A percentile compares a stretch with the other conserved stretches of the same genome.
Evolutionary conservation across 2,113 vertebrate species (phyloP).

Genomic region (Carlito syrichta): DNA sequence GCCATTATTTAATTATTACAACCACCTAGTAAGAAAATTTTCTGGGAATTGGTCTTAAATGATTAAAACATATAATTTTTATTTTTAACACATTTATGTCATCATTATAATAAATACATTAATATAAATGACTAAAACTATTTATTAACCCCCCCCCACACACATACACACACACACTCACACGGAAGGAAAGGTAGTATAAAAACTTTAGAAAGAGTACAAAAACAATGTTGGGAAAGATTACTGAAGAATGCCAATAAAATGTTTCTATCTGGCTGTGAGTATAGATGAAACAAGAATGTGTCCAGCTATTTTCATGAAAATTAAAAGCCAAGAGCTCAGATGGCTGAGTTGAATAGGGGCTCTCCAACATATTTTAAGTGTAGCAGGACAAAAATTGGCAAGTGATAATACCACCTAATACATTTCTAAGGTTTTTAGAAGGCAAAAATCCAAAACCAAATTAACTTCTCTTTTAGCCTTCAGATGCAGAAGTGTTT

Average conservation of each 20-base stretch:
- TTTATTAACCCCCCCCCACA: background rate
- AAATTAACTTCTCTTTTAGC: background rate
- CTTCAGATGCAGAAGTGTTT: background rate
- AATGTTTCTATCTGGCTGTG: background rate
- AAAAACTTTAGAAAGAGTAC: background rate
- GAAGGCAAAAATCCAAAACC: conserved; percentile 28
- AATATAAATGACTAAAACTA: background rate
- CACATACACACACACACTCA: background rate
- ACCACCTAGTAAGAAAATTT: background rate
- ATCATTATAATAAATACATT: background rate
- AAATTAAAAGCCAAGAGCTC: conserved; percentile 9
- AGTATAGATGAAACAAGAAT: background rate
- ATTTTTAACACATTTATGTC: background rate
- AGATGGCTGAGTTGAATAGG: conserved; percentile 10
- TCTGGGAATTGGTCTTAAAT: background rate
- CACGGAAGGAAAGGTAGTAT: background rate
- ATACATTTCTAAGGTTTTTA: background rate
- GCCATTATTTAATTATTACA: background rate
- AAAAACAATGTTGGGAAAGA: background rate
- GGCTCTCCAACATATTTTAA: background rate
- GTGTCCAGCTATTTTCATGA: background rate
- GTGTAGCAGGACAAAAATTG: background rate
- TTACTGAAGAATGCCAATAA: background rate
- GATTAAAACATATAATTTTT: background rate
- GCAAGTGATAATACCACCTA: background rate